Conservation (phyloP, 2,113 vertebrate species). For the Eulemur macaco region DNA sequence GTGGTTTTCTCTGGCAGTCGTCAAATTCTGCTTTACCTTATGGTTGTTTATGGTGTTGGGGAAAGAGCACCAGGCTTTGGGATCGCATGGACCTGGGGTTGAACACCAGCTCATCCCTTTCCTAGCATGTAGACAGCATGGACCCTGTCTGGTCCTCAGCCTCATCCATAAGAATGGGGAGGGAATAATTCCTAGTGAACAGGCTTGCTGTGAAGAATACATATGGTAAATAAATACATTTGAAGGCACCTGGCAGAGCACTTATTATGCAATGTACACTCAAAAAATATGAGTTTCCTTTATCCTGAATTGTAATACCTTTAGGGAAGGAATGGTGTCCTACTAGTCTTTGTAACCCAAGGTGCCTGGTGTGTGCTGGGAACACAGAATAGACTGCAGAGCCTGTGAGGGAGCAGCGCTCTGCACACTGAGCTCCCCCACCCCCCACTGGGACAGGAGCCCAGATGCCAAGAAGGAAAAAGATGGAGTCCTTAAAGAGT, state of each 20-base stretch:
- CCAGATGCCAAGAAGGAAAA: not conserved
- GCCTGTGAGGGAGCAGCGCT: not conserved
- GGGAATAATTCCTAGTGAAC: not conserved
- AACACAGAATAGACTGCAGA: not conserved
- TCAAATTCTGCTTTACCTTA: not conserved
- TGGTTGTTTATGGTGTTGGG: not conserved
- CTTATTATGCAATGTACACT: not conserved
- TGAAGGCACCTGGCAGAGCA: not conserved
- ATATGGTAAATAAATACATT: not conserved
- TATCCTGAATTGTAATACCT: not conserved
- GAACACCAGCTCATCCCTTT: not conserved
- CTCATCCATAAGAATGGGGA: not conserved
- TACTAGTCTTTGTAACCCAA: not conserved
- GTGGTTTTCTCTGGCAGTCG: conserved; percentile 13
- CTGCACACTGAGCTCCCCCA: not conserved
- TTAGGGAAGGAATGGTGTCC: not conserved
- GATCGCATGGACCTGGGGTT: not conserved
- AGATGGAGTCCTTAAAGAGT: not conserved
- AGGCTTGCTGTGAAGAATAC: not conserved
- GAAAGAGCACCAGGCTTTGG: not conserved
- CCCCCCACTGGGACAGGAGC: not conserved
- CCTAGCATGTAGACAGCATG: not conserved
- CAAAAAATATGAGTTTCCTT: not conserved
- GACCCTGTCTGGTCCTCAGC: not conserved
- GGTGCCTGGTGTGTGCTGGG: not conserved